Conservation (phyloP, 2,113 vertebrate genomes). For the Parus major region DNA sequence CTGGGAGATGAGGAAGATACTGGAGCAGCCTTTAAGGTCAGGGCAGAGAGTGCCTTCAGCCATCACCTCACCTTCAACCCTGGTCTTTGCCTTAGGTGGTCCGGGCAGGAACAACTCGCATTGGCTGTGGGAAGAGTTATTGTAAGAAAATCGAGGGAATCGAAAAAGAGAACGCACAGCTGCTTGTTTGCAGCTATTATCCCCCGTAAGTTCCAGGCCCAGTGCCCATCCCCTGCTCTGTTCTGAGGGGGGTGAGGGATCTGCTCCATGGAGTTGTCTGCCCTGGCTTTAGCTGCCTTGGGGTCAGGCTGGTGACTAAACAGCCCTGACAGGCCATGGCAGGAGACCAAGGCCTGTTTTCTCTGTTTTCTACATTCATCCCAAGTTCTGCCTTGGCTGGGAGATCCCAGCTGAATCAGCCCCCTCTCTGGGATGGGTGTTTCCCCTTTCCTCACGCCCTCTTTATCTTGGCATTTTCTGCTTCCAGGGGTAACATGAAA, state of each 20-base stretch:
- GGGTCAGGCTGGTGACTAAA: neutral
- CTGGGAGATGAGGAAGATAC: neutral
- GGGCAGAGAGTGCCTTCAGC: neutral
- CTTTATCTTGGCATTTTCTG: neutral
- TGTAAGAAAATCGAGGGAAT: constrained; percentile 53
- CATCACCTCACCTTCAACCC: neutral
- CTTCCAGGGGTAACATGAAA: constrained; percentile 67
- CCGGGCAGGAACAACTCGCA: constrained; percentile 55
- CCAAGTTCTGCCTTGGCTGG: neutral
- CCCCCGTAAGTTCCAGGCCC: constrained; percentile 56
- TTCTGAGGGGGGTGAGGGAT: neutral
- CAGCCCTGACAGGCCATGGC: neutral
- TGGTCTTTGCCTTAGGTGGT: constrained; percentile 60
- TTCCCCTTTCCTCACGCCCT: neutral
- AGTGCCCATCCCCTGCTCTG: neutral
- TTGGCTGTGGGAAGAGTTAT: constrained; percentile 69
- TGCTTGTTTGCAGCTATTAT: constrained; percentile 77
- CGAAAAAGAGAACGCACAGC: neutral
- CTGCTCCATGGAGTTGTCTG: neutral
- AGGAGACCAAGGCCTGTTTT: neutral
- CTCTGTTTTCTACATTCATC: neutral
- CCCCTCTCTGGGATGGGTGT: neutral
- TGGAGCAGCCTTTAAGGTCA: neutral
- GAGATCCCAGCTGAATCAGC: neutral
- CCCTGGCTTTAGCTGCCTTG: neutral